Conservation (phyloP, 2,797 vertebrate species). For the Phrynocephalus forsythii region DNA sequence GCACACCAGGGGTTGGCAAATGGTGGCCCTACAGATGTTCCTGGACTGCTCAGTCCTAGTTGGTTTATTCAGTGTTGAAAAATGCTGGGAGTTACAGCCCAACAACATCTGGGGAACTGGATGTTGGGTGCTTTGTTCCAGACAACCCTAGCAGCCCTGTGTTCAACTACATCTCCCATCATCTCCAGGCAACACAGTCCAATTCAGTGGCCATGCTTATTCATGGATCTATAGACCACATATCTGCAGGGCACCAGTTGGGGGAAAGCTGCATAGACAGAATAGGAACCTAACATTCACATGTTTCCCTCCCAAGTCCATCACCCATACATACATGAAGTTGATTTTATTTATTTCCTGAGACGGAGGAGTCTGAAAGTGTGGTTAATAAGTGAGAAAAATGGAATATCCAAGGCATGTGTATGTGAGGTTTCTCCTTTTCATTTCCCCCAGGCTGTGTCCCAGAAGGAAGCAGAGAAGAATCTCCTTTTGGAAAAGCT, state of each 20-base stretch:
- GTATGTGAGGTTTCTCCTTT: not conserved
- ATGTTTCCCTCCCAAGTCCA: not conserved
- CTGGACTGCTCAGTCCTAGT: not conserved
- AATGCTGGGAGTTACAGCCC: not conserved
- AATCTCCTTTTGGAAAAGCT: conserved; percentile 76
- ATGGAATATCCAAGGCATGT: not conserved
- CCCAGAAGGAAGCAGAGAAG: conserved; percentile 82
- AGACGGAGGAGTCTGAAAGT: not conserved
- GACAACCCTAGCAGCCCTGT: too few species aligned
- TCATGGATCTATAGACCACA: too few species aligned
- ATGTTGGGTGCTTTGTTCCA: too few species aligned
- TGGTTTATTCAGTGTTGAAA: not conserved
- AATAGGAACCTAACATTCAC: not conserved
- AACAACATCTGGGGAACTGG: not conserved
- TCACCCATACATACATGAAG: not conserved
- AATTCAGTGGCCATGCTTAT: too few species aligned
- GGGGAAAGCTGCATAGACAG: not conserved
- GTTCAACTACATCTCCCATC: too few species aligned
- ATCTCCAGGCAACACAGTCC: too few species aligned
- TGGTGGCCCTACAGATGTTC: not conserved
- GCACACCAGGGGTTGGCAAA: not conserved
- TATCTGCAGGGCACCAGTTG: not conserved
- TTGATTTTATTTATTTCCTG: not conserved
- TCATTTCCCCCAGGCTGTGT: conserved; percentile 77
- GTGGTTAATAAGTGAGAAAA: not conserved